Conservation (phyloP, 2,113 vertebrate species). For the Alectura lathami region DNA sequence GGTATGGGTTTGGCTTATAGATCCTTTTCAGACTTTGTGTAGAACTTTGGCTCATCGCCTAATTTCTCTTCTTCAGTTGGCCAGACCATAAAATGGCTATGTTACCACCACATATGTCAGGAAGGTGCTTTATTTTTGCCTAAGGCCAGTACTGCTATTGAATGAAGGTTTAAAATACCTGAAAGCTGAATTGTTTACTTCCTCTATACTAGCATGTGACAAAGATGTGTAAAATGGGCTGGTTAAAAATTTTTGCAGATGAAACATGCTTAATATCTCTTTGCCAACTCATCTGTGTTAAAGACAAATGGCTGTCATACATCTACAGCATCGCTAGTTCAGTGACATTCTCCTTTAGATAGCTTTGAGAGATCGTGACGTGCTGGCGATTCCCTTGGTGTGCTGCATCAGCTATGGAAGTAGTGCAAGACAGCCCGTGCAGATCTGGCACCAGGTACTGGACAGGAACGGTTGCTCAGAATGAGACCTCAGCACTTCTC, state of each 20-base stretch:
- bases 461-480: not conserved
- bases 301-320: not conserved
- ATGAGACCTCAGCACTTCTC: not conserved
- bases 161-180: not conserved
- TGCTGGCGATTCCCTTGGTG: not conserved
- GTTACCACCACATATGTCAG: not conserved
- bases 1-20: not conserved
- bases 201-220: not conserved
- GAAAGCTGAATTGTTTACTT: fast-evolving
- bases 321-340: not conserved
- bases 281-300: not conserved
- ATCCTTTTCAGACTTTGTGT: not conserved
- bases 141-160: not conserved
- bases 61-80: not conserved
- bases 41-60: not conserved
- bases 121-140: not conserved
- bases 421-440: fast-evolving
- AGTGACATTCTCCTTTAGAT: not conserved
- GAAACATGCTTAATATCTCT: not conserved
- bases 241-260: not conserved
- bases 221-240: not conserved
- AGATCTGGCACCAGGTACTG: not conserved
- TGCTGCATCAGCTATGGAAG: fast-evolving
- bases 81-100: not conserved
- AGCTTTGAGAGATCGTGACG: not conserved